Conservation (phyloP, 2,888 invertebrate species). For the Dysmachus trigonus region DNA sequence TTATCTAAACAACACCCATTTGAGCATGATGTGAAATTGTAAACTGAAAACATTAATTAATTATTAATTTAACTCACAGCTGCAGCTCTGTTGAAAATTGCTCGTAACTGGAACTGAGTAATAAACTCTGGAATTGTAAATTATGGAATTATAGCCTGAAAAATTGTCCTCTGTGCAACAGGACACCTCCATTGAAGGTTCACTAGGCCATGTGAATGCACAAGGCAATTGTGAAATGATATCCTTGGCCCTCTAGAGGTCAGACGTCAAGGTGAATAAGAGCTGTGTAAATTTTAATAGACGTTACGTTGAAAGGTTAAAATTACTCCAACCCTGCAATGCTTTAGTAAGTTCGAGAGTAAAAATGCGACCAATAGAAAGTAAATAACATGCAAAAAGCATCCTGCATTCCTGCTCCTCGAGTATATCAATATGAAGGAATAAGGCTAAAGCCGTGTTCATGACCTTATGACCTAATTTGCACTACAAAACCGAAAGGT, state of each 20-base stretch:
- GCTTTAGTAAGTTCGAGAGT: background rate
- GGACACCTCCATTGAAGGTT: background rate
- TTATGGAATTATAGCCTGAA: background rate
- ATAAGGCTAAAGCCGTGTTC: background rate
- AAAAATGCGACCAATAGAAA: background rate
- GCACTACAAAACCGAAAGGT: background rate
- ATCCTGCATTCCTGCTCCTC: background rate
- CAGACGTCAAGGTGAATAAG: background rate
- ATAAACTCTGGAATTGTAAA: background rate
- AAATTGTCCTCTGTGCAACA: background rate
- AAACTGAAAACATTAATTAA: background rate
- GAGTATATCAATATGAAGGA: slow-evolving; percentile 10
- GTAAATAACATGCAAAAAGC: background rate
- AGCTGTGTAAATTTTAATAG: background rate
- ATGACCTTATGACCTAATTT: slow-evolving; percentile 38
- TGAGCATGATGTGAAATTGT: background rate
- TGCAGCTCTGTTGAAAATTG: too few relatives aligned
- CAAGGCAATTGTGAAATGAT: background rate
- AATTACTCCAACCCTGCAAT: background rate
- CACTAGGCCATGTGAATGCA: background rate
- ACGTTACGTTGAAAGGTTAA: background rate
- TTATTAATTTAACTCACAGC: background rate
- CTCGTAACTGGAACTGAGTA: background rate
- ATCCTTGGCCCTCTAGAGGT: background rate
- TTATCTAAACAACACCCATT: background rate